phyloP scores from a whole-genome alignment of 2,888 invertebrate species.

The Cheilosia vulpina region DNA sequence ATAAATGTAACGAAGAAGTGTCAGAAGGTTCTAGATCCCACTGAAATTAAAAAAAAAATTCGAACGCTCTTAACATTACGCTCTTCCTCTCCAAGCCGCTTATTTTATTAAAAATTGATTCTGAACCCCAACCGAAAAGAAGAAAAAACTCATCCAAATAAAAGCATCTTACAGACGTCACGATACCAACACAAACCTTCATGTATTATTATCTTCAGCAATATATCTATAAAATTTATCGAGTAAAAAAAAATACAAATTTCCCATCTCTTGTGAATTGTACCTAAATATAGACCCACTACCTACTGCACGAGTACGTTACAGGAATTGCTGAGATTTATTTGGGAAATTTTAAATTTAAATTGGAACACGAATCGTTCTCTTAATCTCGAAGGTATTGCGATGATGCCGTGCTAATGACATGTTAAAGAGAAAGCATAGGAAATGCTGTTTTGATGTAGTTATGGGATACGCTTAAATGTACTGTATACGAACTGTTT shows the following conservation, averaged over 20 bases:
- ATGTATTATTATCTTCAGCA: background rate
- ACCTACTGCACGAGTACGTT: constrained; percentile 9
- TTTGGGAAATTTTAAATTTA: constrained; percentile 53
- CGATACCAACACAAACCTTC: background rate
- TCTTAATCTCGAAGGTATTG: constrained; percentile 29
- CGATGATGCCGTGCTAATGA: constrained; percentile 37
- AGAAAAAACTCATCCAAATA: background rate
- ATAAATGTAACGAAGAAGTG: no score
- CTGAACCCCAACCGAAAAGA: background rate
- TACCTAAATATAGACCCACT: constrained; percentile 34
- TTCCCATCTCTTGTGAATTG: constrained; percentile 28
- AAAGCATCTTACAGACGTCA: constrained; percentile 20
- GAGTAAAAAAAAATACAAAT: constrained; percentile 3
- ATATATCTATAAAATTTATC: constrained; percentile 6
- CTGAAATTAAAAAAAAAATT: no score
- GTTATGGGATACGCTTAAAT: no score
- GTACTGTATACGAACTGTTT: no score
- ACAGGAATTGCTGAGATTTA: constrained; percentile 32
- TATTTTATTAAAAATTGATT: background rate
- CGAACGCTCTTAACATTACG: background rate
- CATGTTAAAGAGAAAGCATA: constrained; percentile 10
- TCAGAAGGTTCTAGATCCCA: no score
- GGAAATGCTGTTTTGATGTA: background rate
- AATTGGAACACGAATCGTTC: constrained; percentile 29
- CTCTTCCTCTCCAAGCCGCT: background rate